Evolutionary conservation across 2,797 vertebrate genomes (phyloP), one percentile per base, ranked within the genome.

Genomic region (Gobionotothen gibberifrons): DNA sequence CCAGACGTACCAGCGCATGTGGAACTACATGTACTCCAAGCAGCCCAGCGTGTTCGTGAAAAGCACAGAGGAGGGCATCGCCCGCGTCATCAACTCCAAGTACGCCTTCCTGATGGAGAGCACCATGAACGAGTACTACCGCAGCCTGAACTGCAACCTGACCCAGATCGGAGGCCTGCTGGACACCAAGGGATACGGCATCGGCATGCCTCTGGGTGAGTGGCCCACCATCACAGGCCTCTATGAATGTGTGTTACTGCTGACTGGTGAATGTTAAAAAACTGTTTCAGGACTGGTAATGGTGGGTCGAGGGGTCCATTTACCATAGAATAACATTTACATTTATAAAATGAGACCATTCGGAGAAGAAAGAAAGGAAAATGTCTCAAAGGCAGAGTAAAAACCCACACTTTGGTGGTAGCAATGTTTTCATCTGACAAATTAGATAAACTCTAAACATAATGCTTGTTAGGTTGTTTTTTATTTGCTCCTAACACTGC

Each of bases 1-100:
- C 87, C 96, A 97, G 91, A 97, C 96, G 0, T 97, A 97, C 91
- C 96, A 97, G 92, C 94, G 96, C 4, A 97, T 97, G 97, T 97
- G 97, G 97, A 97, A 97, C 90, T 97, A 97, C 94, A 97, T 97
- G 97, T 93, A 97, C 74, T 97, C 96, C 0, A 97, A 97, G 90
- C 96, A 96, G 91, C 96, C 97, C 66, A 97, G 96, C 1, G 96
- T 97, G 72, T 97, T 97, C 0, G 97, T 97, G 74, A 97, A 97
- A 92, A 97, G 96, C 95, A 97, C 97, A 0, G 96, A 97, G 78
- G 97, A 97, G 17, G 96, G 96, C 12, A 97, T 97, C 0, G 96
- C 96, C 10, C 95, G 96, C 0, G 96, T 97, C 40, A 79, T 97
- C 58, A 97, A 97, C 93, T 97, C 96, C n/a, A 96, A 95, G 69